A percentile compares a stretch with the other conserved stretches of the same genome.
Evolutionary conservation across 2,113 vertebrate species (phyloP).

Genomic region (Odontophorus gujanensis): DNA sequence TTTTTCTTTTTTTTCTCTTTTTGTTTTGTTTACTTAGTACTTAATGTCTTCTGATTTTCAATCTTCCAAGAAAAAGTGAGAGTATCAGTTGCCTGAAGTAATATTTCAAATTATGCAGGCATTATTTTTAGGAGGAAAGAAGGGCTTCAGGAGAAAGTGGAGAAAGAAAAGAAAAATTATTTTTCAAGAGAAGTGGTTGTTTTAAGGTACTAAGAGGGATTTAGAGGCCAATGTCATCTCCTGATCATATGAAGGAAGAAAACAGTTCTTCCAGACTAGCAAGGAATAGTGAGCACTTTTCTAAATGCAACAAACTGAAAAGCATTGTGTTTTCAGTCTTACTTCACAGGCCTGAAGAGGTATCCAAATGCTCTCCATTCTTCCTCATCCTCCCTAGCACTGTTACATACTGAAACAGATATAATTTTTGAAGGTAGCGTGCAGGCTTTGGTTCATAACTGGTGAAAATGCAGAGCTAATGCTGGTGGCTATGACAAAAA

Average conservation of each 20-base stretch:
- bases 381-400: neutral
- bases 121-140: neutral
- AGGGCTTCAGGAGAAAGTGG: neutral
- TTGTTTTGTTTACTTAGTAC: neutral
- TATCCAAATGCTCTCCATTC: neutral
- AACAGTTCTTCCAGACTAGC: neutral
- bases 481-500: too few relatives aligned
- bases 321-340: fast-evolving
- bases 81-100: neutral
- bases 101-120: neutral
- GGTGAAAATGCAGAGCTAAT: too few relatives aligned
- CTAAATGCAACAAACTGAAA: neutral
- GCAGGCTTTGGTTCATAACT: too few relatives aligned
- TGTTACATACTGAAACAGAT: neutral
- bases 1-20: neutral
- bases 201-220: neutral
- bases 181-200: neutral
- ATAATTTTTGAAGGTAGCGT: neutral
- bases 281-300: fast-evolving
- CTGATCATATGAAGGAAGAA: neutral
- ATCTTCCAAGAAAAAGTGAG: neutral
- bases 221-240: neutral
- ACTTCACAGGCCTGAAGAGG: neutral
- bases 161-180: neutral
- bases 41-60: neutral